Base-by-base conservation (phyloP, 2,797 vertebrate species). In the Notamacropus eugenii region DNA sequence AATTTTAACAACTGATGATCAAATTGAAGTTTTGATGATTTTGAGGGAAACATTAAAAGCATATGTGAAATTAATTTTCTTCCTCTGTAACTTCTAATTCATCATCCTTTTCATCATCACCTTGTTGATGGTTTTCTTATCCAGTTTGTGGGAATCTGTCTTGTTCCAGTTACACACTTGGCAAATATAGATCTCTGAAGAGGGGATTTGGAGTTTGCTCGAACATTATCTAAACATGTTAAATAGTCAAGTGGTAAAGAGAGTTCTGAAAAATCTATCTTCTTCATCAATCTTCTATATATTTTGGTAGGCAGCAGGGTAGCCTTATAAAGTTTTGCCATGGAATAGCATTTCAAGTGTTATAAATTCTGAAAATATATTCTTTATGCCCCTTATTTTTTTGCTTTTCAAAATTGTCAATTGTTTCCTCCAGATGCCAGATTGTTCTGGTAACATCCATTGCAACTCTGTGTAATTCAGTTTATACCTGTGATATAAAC, bases 351-450 rank as follows among this genome's bases (percentile, higher is more conserved):
- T 99, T 99, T 99, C 99, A 97, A 99, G 99, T n/a, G 99, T 99
- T 98, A 99, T 98, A 99, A 99, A 99, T 96, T 99, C 99, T 55
- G 99, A 99, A 96, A 99, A 99, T 98, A 99, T 99, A 96, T 99
- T 99, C 99, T 99, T 99, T 97, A 99, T 99, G 98, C 99, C 99
- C 92, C 98, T 99, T 98, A 99, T 99, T 98, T 99, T 99, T 99
- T 98, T 99, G 99, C 97, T 99, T 99, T 98, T 99, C 99, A 98
- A 99, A 99, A 98, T 99, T 99, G 95, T 99, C 99, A 97, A 99
- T 99, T 54, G 99, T 99, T 99, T 99, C 99, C 95, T 99, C 99
- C 98, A 99, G 99, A 92, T 99, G 99, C 91, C 22, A 3, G 22
- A 19, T 56, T 16, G 16, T 56, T 56, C 19, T 56, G 55, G 55